Conservation (phyloP, 1,140 invertebrate genomes). For the Sycobia sp. region DNA sequence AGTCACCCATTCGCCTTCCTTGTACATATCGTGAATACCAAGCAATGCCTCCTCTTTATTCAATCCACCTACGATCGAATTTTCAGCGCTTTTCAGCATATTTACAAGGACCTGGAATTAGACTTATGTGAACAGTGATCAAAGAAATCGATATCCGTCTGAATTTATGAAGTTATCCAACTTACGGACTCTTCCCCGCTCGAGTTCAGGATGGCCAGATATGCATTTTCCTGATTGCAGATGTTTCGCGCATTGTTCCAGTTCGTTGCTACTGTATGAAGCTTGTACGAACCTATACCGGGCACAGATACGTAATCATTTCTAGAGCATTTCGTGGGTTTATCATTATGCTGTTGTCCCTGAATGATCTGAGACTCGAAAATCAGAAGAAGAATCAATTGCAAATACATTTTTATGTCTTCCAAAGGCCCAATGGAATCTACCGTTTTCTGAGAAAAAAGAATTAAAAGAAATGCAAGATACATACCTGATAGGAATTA, state of each 20-base stretch:
- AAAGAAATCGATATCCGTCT: background rate
- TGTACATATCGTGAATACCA: conserved; percentile 53
- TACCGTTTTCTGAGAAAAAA: too few species aligned
- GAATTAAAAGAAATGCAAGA: too few species aligned
- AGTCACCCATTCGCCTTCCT: conserved; percentile 53
- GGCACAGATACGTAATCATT: conserved; percentile 45
- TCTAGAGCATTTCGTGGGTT: too few species aligned
- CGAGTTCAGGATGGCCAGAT: conserved; percentile 47
- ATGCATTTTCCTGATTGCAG: conserved; percentile 49
- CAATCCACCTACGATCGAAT: conserved; percentile 41
- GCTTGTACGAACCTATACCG: conserved; percentile 49
- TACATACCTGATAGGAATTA: too few species aligned
- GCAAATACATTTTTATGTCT: too few species aligned
- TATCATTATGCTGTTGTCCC: too few species aligned
- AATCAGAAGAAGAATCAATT: too few species aligned
- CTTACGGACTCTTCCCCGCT: conserved; percentile 45
- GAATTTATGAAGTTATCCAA: too few species aligned
- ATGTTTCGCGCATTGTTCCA: conserved; percentile 53
- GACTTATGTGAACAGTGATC: background rate
- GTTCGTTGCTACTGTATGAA: conserved; percentile 45
- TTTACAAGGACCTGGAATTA: conserved; percentile 45
- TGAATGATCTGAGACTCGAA: too few species aligned
- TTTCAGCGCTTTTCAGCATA: conserved; percentile 45
- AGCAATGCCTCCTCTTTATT: conserved; percentile 49
- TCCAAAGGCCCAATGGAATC: too few species aligned